A percentile compares a stretch with the other conserved stretches of the same genome.
Conservation (phyloP, 1,140 invertebrate genomes). For the Antheraea pernyi region DNA sequence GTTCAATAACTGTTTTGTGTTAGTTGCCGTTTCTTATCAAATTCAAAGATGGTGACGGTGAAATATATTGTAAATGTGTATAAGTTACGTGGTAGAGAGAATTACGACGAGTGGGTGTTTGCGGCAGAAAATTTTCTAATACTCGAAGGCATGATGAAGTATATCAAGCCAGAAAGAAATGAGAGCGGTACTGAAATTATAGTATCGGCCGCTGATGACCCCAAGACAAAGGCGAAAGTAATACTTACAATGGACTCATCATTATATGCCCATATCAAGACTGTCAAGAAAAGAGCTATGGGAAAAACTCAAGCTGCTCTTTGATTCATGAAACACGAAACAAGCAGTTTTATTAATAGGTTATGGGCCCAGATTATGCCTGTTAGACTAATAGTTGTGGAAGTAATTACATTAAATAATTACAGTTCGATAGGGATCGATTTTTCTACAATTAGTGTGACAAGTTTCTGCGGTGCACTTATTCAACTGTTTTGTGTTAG, state of each 20-base stretch:
- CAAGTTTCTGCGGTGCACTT: too few relatives aligned
- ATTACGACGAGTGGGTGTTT: slow-evolving; percentile 1
- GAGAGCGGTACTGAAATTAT: not conserved
- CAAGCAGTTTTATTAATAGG: not conserved
- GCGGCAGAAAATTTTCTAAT: slow-evolving; percentile 21
- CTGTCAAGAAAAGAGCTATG: slow-evolving; percentile 35
- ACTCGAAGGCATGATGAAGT: slow-evolving; percentile 14
- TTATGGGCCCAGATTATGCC: too few relatives aligned
- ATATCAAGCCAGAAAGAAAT: slow-evolving; percentile 10
- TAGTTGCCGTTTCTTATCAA: too few relatives aligned
- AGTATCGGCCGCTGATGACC: too few relatives aligned
- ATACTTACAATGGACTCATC: slow-evolving; percentile 20
- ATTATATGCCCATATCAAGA: slow-evolving; percentile 43
- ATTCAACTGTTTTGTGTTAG: too few relatives aligned
- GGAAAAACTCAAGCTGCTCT: too few relatives aligned
- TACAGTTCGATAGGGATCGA: too few relatives aligned
- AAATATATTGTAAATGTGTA: not conserved
- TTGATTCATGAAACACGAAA: too few relatives aligned
- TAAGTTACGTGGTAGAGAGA: not conserved
- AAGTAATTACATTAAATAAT: too few relatives aligned
- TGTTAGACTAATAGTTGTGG: too few relatives aligned
- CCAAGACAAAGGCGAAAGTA: slow-evolving; percentile 19
- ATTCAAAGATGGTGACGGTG: not conserved
- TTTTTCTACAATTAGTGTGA: too few relatives aligned
- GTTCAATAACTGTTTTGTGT: too few relatives aligned